phyloP scores from a whole-genome alignment of 2,113 vertebrate species.

The Climacteris rufus region DNA sequence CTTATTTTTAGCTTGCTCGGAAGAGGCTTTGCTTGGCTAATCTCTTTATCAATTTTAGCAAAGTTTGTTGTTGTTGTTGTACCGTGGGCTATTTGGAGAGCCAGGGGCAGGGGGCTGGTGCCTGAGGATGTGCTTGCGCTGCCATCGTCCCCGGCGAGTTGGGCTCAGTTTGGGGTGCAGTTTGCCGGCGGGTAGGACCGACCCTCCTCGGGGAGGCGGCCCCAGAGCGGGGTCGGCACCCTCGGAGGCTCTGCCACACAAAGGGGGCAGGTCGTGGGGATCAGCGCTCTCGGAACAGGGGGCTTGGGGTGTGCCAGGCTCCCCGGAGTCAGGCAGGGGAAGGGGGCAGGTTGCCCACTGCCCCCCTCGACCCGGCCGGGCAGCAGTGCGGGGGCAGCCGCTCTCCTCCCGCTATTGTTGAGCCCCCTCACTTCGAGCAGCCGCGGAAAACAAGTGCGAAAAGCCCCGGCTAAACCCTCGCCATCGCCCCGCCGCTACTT shows the following conservation, averaged over 20 bases:
- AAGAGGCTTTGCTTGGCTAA: constrained; percentile 52
- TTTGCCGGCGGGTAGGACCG: neutral
- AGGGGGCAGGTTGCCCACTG: neutral
- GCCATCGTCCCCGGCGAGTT: neutral
- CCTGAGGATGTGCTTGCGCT: neutral
- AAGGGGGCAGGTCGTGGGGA: neutral
- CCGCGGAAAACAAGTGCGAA: constrained; percentile 8
- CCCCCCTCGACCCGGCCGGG: neutral
- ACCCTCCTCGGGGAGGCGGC: neutral
- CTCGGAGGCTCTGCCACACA: neutral
- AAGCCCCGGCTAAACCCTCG: neutral
- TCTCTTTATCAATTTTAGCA: constrained; percentile 36
- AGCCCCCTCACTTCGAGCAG: neutral
- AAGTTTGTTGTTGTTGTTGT: neutral
- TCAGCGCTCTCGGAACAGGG: neutral
- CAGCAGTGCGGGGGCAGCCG: neutral
- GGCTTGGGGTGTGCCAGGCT: neutral
- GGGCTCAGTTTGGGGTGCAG: neutral
- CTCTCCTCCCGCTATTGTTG: neutral
- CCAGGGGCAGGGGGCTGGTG: neutral
- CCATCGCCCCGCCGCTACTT: constrained; percentile 10
- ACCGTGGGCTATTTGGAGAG: neutral
- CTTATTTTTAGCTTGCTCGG: constrained; percentile 53
- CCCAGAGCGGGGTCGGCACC: neutral
- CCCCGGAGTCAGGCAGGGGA: neutral